Percentiles rank a stretch among this genome's conserved stretches.
These are phyloP conservation scores for Plestiodon gilberti DNA, from an alignment of 2,113 vertebrate genomes.

Conservation along the genomic window DNA sequence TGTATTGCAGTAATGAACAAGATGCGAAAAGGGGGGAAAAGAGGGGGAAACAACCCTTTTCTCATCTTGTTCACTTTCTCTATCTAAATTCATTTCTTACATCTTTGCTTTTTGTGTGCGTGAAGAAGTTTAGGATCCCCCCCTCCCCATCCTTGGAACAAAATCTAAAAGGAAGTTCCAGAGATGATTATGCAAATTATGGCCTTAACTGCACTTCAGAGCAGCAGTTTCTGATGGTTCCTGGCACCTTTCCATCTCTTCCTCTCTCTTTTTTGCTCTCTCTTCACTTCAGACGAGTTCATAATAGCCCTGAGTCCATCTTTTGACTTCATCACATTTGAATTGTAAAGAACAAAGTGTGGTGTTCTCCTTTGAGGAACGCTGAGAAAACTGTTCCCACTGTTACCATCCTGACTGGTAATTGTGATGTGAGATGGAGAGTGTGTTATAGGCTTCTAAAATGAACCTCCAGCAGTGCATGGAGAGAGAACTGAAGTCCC, in stretches of 20 bases:
- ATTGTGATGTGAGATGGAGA: not conserved
- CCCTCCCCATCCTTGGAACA: no score
- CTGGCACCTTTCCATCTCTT: not conserved
- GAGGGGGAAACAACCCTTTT: not conserved
- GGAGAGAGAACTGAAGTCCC: not conserved
- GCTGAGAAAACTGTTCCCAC: not conserved
- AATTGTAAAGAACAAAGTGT: not conserved
- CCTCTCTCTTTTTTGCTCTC: not conserved
- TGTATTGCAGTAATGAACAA: not conserved
- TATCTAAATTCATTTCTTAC: not conserved
- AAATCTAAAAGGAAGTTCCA: not conserved
- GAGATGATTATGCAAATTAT: not conserved
- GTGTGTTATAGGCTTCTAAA: accelerated
- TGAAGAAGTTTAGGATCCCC: no score
- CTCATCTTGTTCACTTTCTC: no score
- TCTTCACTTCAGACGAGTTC: not conserved
- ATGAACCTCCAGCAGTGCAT: not conserved
- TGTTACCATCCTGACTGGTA: not conserved
- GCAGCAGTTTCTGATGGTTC: not conserved
- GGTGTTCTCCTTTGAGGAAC: not conserved
- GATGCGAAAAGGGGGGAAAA: not conserved
- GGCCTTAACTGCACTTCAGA: not conserved
- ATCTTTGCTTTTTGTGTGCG: no score
- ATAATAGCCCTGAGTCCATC: not conserved
- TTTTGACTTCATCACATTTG: not conserved